Base-by-base conservation (phyloP, 2,797 vertebrate genomes). In the Merluccius polli region DNA sequence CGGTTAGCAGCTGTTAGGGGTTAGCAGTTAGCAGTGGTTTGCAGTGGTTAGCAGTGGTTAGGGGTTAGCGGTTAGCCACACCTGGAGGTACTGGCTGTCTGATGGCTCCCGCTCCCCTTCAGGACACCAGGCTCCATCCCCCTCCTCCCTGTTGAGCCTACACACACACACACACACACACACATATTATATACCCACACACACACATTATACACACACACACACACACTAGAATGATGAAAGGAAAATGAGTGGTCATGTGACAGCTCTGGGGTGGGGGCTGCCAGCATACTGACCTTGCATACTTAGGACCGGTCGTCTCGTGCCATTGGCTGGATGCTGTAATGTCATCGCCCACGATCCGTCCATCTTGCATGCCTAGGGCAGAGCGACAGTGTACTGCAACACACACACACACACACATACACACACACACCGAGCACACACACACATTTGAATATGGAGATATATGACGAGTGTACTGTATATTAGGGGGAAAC, bases 291-390 rank as follows among this genome's bases (percentile, higher is more conserved):
- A 80, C 88, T 73, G 73, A 97, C 96, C 96, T 94, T 89, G 94
- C 95, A 29, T 94, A 97, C 72, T 95, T 94, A 0, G 96, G 95
- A 44, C 95, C 96, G 0, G 96, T 97, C 70, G 95, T 96, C 76
- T 95, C 93, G 0, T 97, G 94, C 95, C 95, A 97, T 88, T 95
- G 93, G 87, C 95, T 97, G 87, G 96, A 97, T 0, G 96, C 96
- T 8, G 95, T 96, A 89, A 97, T 95, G 88, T 95, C 95, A 79
- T 95, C 90, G 2, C 97, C 94, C 71, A 85, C 86, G 80, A 97
- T 97, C 0, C 95, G 95, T 0, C 95, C 93, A 81, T 97, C 96
- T 29, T 97, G 93, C 96, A 97, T 96, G 12, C 96, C 96, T 88
- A 97, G 81, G 44, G 96, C 93, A 79, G 96, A 97, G 73, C 96